These are phyloP conservation scores for Ammodytes marinus DNA, from an alignment of 2,113 vertebrate genomes.

Conservation along the genomic window DNA sequence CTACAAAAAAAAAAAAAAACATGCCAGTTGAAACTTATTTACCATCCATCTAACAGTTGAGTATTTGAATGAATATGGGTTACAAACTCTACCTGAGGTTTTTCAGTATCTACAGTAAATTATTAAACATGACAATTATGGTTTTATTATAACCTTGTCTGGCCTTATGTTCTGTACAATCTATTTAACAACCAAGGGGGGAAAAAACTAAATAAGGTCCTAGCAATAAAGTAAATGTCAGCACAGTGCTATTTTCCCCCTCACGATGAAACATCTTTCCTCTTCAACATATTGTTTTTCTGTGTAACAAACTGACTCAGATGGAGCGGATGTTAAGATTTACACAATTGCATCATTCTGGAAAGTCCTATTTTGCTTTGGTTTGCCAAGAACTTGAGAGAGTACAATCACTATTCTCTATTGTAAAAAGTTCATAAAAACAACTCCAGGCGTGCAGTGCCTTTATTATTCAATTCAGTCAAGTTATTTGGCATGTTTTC, in stretches of 20 bases:
- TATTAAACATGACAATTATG: background rate
- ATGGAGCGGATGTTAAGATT: constrained; percentile 41
- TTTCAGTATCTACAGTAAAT: background rate
- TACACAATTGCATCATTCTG: constrained; percentile 56
- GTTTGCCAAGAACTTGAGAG: constrained; percentile 1
- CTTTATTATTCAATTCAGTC: constrained; percentile 14
- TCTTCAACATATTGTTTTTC: background rate
- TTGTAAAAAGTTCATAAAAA: constrained; percentile 34
- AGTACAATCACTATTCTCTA: constrained; percentile 46
- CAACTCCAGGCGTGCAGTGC: background rate
- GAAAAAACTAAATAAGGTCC: background rate
- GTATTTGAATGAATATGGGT: background rate
- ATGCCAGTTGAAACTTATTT: background rate
- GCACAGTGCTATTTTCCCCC: constrained; percentile 9
- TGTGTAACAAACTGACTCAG: constrained; percentile 8
- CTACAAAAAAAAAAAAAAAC: constrained; percentile 76
- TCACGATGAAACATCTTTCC: constrained; percentile 6
- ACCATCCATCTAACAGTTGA: background rate
- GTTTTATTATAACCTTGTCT: background rate
- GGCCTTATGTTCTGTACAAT: background rate
- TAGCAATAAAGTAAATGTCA: constrained; percentile 1
- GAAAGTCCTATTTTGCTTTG: constrained; percentile 28
- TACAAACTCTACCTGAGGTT: background rate
- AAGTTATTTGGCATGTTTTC: background rate
- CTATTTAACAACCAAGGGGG: background rate